Percentiles rank a stretch among this genome's conserved stretches.
phyloP scores from a whole-genome alignment of 2,888 invertebrate species.

The Saturnia pavonia region DNA sequence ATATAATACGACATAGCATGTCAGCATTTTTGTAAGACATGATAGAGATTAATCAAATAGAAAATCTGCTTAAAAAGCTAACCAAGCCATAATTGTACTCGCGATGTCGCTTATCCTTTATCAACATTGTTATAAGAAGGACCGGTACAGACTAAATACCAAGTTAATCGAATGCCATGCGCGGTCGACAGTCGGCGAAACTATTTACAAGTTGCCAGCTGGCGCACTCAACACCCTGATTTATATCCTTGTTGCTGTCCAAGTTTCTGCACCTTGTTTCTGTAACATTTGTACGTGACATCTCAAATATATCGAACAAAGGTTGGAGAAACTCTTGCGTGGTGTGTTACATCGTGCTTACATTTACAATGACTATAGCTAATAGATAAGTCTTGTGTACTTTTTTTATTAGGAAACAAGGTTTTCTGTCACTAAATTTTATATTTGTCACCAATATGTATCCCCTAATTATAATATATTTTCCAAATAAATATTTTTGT shows the following conservation, averaged over 20 bases:
- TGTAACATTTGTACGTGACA: constrained; percentile 75
- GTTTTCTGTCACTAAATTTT: too few species aligned
- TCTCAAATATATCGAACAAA: constrained; percentile 64
- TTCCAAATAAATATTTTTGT: too few species aligned
- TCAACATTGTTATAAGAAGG: not conserved
- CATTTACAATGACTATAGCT: not conserved
- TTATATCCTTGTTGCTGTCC: constrained; percentile 71
- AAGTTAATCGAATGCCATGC: constrained; percentile 73
- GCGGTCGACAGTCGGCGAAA: constrained; percentile 67
- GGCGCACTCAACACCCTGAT: constrained; percentile 64
- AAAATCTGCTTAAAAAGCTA: not conserved
- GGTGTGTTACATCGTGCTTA: constrained; percentile 21
- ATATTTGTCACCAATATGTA: too few species aligned
- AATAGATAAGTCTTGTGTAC: not conserved
- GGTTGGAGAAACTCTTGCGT: constrained; percentile 43
- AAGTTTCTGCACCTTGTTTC: constrained; percentile 77
- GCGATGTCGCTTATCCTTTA: not conserved
- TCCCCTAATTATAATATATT: too few species aligned
- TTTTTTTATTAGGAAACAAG: too few species aligned
- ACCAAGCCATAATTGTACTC: not conserved
- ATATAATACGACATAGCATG: too few species aligned
- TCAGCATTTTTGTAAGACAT: too few species aligned
- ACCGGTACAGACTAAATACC: not conserved
- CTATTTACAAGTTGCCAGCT: constrained; percentile 65
- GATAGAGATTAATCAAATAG: too few species aligned